Base-by-base conservation (phyloP, 1,140 invertebrate genomes). In the Nomia melanderi region DNA sequence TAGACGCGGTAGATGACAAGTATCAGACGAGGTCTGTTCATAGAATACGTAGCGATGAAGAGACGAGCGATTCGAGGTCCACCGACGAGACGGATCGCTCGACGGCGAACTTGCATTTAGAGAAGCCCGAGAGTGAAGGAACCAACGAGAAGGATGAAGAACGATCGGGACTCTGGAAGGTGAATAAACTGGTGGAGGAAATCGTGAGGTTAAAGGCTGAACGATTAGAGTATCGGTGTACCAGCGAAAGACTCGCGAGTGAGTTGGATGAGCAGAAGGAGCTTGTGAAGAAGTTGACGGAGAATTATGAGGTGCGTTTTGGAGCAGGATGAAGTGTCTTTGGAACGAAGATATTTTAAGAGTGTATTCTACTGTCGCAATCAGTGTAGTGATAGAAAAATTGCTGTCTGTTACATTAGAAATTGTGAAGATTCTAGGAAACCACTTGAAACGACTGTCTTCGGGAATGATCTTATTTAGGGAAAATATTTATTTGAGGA, bases 241-340 rank as follows among this genome's bases (percentile, higher is more conserved):
- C 73, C 8, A 91, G 90, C 53, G 63, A 82, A 60, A 90, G 79
- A 79, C 82, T 91, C 59, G 69, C 67, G 23, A 69, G 73, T 36
- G 83, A 88, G 27, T 71, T 92, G 72, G 81, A 79, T 44, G 81
- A 73, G 7, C 88, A 91, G 57, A 90, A 82, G 59, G 70, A 77
- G 63, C 23, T 79, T 39, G 81, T 87, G 1, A 69, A 84, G 9
- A 85, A 87, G 25, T 71, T 92, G 33, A 87, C 69, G 12, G 82
- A 85, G 36, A 82, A 90, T 81, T 87, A 81, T 27, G 83, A 92
- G 79, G 91, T 92, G 59, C 3, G 7, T 36, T 50, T 17, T 77
- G n/a, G n/a, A n/a, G n/a, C n/a, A n/a, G n/a, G n/a, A n/a, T n/a
- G n/a, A n/a, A n/a, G n/a, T n/a, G n/a, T n/a, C n/a, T n/a, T n/a